Conservation (phyloP, 2,888 invertebrate species). For the Cryptus viduatorius region DNA sequence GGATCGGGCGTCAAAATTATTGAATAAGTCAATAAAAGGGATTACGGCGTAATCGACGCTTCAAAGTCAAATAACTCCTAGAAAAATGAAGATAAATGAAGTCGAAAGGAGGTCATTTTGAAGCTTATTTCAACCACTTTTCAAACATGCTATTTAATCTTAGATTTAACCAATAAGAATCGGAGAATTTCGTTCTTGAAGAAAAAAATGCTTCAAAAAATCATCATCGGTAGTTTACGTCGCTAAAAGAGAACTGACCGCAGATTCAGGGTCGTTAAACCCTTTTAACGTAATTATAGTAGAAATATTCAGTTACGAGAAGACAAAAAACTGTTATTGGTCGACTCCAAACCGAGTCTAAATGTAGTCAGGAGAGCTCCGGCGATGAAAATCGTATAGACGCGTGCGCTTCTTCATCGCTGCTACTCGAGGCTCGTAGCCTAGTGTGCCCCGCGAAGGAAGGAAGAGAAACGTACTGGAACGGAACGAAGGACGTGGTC, state of each 20-base stretch:
- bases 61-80: too few species aligned
- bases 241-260: neutral
- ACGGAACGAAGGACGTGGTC: constrained; percentile 77
- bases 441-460: constrained; percentile 32
- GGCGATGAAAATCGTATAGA: neutral
- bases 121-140: too few species aligned
- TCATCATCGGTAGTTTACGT: neutral
- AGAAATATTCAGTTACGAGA: neutral
- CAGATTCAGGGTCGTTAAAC: neutral
- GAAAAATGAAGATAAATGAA: too few species aligned
- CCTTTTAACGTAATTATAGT: neutral
- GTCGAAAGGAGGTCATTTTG: too few species aligned
- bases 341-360: neutral
- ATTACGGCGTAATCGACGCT: too few species aligned
- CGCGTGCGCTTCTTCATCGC: neutral
- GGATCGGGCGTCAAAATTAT: too few species aligned
- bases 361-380: neutral
- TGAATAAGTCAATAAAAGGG: too few species aligned
- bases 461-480: constrained; percentile 67
- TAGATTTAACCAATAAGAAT: too few species aligned
- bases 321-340: neutral
- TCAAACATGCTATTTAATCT: too few species aligned
- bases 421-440: neutral
- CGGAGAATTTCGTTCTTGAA: neutral
- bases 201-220: neutral